phyloP scores from a whole-genome alignment of 2,888 invertebrate genomes.

The Lymantria monacha region DNA sequence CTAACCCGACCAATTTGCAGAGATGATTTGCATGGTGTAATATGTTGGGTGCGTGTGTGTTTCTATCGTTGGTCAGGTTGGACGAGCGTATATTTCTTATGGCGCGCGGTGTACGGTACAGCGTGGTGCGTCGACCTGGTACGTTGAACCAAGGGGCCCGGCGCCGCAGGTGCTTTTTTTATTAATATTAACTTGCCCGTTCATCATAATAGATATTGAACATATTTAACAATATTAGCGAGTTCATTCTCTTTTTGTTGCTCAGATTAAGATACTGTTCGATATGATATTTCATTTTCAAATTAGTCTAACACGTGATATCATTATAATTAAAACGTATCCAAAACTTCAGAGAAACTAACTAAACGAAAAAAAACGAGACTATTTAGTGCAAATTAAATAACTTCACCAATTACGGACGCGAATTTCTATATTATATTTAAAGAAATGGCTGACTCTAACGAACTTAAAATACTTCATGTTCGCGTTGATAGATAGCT shows the following conservation, averaged over 20 bases:
- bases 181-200: conserved; percentile 48
- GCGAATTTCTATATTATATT: too few relatives aligned
- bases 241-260: conserved; percentile 6
- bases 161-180: conserved; percentile 58
- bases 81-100: conserved; percentile 69
- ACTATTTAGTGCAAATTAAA: too few relatives aligned
- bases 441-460: too few relatives aligned
- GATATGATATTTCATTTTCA: too few relatives aligned
- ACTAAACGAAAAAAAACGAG: too few relatives aligned
- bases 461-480: too few relatives aligned
- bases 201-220: conserved; percentile 31
- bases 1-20: conserved; percentile 50
- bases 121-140: conserved; percentile 72
- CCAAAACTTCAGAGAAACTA: too few relatives aligned
- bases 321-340: too few relatives aligned
- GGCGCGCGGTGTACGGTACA: conserved; percentile 69
- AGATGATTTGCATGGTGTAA: conserved; percentile 52
- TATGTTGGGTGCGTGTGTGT: conserved; percentile 45
- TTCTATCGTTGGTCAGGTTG: conserved; percentile 60
- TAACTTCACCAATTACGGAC: too few relatives aligned
- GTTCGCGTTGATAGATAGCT: too few relatives aligned
- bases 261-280: background rate
- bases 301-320: too few relatives aligned
- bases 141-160: conserved; percentile 72
- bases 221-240: conserved; percentile 22